Percentiles rank a stretch among this genome's conserved stretches.
Conservation (phyloP, 2,113 vertebrate genomes). For the Pungitius pungitius region DNA sequence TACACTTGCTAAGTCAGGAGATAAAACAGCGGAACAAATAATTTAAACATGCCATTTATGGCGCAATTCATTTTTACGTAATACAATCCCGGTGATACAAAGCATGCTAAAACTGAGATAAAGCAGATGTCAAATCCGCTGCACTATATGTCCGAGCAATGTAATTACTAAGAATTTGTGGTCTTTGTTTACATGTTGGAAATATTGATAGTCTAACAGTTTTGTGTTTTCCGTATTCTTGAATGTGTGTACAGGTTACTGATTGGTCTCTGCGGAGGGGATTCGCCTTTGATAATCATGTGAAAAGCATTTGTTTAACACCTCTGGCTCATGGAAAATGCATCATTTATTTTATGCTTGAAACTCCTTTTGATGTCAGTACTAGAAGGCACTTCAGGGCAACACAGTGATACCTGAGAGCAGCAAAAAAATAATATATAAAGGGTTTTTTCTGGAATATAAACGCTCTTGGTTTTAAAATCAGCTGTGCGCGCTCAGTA, state of each 20-base stretch:
- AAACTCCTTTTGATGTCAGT: neutral
- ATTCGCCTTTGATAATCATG: slow-evolving; percentile 5
- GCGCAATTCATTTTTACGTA: neutral
- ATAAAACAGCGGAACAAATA: neutral
- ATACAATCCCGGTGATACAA: neutral
- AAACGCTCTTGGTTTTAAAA: slow-evolving; percentile 6
- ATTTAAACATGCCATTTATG: neutral
- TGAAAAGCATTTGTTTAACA: slow-evolving; percentile 13
- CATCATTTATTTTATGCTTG: neutral
- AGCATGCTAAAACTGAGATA: neutral
- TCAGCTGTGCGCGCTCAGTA: neutral
- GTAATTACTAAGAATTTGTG: neutral
- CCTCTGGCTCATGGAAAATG: slow-evolving; percentile 6
- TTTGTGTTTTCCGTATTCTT: neutral
- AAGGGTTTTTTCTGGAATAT: neutral
- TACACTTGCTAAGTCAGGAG: neutral
- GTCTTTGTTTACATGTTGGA: neutral
- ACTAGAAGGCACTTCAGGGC: neutral
- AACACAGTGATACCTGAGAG: slow-evolving; percentile 4
- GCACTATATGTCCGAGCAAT: neutral
- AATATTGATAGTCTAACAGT: neutral
- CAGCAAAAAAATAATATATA: neutral
- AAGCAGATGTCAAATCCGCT: neutral
- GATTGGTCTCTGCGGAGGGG: neutral
- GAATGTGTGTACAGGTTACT: neutral